Base-by-base conservation (phyloP, 1,140 invertebrate species). In the Panagrolaimus sp. region DNA sequence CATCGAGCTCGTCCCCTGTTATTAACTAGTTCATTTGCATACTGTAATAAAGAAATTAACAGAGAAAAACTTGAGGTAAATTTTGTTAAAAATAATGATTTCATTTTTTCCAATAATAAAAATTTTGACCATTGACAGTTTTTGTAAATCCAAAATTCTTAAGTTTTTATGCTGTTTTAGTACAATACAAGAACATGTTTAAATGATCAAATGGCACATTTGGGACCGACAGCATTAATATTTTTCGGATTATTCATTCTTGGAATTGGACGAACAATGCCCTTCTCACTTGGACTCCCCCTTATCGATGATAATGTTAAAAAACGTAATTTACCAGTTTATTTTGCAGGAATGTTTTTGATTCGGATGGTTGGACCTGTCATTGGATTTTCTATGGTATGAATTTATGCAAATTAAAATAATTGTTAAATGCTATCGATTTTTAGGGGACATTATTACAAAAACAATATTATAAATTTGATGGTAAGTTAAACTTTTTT, bases 251-350 rank as follows among this genome's bases (percentile, higher is more conserved):
- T 82, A n/a, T 67, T 82, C 3, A 55, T 81, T 43, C 70, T 82
- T 12, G 80, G 80, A 26, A 68, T 82, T 15, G 80, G 80, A 26
- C 68, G 82, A 64, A 83, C 78, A 14, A 76, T 83, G 67, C 80
- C 80, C 5, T 82, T 83, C 69, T 75, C 71, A 48, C 65, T 82
- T 21, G 80, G 80, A 32, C 63, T 83, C 44, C 80, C 80, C 26
- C 74, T 82, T 7, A 76, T 82, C 21, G 80, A 82, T 58, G 80
- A 82, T 48, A 82, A 82, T 70, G 77, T 82, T n/a, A 74, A 73
- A 44, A 82, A 76, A 64, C 72, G 68, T 55, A 78, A 71, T 73
- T 64, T 79, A 43, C 80, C 80, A 21, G 63, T 82, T 10, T 83
- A 82, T 68, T 82, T 80, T 58, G 78, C 80, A 4, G 78, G 73